A percentile compares a stretch with the other conserved stretches of the same genome.
Conservation (phyloP, 2,113 vertebrate species). For the Tiliqua scincoides region DNA sequence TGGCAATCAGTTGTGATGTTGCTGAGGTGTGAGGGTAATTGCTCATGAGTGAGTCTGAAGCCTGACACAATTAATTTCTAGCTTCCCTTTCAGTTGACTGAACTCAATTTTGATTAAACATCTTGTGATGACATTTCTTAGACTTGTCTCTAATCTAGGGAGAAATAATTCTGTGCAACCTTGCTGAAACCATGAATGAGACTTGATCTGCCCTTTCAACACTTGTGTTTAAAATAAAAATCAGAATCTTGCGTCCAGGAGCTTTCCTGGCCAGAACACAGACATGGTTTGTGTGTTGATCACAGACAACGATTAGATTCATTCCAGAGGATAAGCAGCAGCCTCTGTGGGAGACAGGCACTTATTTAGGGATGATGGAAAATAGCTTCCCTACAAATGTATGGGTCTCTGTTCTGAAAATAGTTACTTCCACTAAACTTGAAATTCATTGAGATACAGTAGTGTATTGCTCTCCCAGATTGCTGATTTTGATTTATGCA, state of each 20-base stretch:
- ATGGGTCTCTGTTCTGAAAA: slow-evolving; percentile 27
- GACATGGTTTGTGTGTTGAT: not conserved
- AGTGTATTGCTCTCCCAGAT: not conserved
- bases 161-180: not conserved
- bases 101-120: not conserved
- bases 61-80: not conserved
- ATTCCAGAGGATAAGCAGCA: slow-evolving; percentile 2
- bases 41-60: not conserved
- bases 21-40: not conserved
- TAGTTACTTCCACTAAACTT: not conserved
- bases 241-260: not conserved
- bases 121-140: not conserved
- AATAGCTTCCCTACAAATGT: slow-evolving; percentile 3
- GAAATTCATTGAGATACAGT: not conserved
- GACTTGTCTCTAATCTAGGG: not conserved
- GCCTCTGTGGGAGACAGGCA: slow-evolving; percentile 3
- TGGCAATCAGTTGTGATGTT: not conserved
- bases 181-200: not conserved
- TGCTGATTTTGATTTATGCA: slow-evolving; percentile 20
- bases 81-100: not conserved
- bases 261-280: not conserved
- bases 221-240: not conserved
- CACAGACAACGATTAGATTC: not conserved
- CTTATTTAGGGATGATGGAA: not conserved
- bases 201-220: not conserved